Base-by-base conservation (phyloP, 2,113 vertebrate genomes). In the Pygathrix nemaeus region DNA sequence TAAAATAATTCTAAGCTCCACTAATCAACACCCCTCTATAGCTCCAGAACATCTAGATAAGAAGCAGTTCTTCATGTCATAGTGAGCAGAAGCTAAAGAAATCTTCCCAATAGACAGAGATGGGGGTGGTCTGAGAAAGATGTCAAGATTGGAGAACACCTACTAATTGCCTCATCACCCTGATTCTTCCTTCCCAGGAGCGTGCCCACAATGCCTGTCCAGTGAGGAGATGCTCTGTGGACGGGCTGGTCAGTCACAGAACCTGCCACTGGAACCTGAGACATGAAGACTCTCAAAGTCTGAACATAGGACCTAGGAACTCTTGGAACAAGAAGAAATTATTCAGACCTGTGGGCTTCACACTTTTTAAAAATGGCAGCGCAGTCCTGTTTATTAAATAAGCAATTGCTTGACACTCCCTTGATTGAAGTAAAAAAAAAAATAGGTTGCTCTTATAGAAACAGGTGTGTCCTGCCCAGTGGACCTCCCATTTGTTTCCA, bases 61-160 rank as follows among this genome's bases (percentile, higher is more conserved):
- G 70, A 88, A 81, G 25, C 17, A 14, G 50, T 5, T 27, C 38
- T 84, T 52, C 61, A 7, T 5, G 27, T 32, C 7, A 3, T 1
- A 8, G 11, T 21, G 25, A 72, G 48, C 30, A 87, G 40, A 6
- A 48, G 25, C 38, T 76, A 64, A 57, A 73, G 55, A 17, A 30
- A 23, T 20, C 9, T 4, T 11, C 20, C 6, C 17, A 10, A 45
- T 2, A 35, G 18, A 48, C 0, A 0, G 13, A 76, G 40, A 25
- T 1, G 3, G 30, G 59, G 30, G 66, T 59, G 6, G 14, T 72
- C 90, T 92, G 59, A 75, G 73, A 64, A 38, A 27, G 6, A 3
- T 16, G 18, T 23, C 0, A 20, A 40, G 13, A 25, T 32, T 43
- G 43, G 35, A 16, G 92, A 78, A 52, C 11, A 43, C 13, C 88